Conservation (phyloP, 2,797 vertebrate species). For the Betta splendens region DNA sequence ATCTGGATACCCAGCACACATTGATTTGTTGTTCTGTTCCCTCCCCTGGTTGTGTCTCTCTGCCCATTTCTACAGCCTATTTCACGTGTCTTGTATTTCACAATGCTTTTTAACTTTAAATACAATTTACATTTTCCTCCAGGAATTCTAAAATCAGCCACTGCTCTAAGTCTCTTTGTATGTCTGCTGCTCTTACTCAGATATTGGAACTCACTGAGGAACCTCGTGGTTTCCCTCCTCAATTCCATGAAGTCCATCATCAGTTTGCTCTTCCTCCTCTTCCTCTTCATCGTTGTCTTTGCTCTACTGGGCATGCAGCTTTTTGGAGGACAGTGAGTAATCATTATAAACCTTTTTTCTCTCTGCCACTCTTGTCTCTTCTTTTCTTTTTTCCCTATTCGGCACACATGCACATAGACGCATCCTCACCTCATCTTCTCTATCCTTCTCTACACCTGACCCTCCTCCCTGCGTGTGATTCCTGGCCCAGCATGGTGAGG, state of each 20-base stretch:
- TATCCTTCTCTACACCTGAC: constrained; percentile 18
- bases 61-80: neutral
- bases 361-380: constrained; percentile 1
- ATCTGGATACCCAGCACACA: constrained; percentile 22
- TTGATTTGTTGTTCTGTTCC: constrained; percentile 16
- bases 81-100: neutral
- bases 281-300: constrained; percentile 98
- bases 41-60: constrained; percentile 17
- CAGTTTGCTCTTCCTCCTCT: constrained; percentile 97
- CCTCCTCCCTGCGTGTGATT: constrained; percentile 40
- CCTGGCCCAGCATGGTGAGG: constrained; percentile 30
- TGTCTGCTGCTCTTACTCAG: constrained; percentile 65
- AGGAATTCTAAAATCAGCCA: neutral
- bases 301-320: constrained; percentile 98
- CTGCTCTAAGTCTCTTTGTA: constrained; percentile 4
- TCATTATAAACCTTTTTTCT: neutral
- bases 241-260: constrained; percentile 99
- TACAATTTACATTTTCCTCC: neutral
- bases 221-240: constrained; percentile 94
- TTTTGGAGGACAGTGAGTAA: constrained; percentile 95
- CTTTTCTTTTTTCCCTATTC: neutral
- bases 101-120: neutral
- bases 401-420: constrained; percentile 5
- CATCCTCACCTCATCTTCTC: neutral
- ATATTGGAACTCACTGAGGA: constrained; percentile 96